Conservation (phyloP, 2,113 vertebrate species). For the Microcebus ravelobensis region DNA sequence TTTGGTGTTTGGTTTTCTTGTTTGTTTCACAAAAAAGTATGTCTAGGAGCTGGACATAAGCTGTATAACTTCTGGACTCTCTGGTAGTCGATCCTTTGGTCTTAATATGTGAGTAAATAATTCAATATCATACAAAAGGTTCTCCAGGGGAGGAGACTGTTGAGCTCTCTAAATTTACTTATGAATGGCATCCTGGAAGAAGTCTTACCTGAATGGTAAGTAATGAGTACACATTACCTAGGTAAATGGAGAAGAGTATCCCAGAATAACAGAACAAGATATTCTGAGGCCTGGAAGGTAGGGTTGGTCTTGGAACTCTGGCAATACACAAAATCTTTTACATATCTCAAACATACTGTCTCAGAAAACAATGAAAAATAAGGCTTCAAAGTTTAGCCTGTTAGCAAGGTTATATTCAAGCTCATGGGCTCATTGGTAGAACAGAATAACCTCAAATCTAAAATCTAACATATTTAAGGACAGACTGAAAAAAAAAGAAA, state of each 20-base stretch:
- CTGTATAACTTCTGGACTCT: neutral
- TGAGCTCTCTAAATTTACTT: neutral
- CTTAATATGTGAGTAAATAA: neutral
- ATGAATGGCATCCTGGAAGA: neutral
- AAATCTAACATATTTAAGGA: conserved; percentile 43
- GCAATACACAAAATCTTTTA: neutral
- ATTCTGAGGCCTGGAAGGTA: neutral
- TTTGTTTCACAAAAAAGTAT: neutral
- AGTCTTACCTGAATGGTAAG: neutral
- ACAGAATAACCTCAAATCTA: conserved; percentile 34
- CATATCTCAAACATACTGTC: neutral
- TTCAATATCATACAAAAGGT: neutral
- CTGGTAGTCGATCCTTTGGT: neutral
- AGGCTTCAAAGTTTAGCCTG: neutral
- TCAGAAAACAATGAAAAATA: neutral
- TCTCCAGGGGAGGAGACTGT: neutral
- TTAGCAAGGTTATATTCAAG: neutral
- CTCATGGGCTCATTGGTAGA: neutral
- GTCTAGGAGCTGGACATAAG: neutral
- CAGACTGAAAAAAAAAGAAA: conserved; percentile 9
- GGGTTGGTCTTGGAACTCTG: neutral
- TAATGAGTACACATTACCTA: neutral
- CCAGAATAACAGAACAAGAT: neutral
- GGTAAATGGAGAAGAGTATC: neutral
- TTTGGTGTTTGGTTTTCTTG: neutral